Base-by-base conservation (phyloP, 37 sponge, comb jelly and placozoan genomes). In the Chondrilla cf. caribensis region DNA sequence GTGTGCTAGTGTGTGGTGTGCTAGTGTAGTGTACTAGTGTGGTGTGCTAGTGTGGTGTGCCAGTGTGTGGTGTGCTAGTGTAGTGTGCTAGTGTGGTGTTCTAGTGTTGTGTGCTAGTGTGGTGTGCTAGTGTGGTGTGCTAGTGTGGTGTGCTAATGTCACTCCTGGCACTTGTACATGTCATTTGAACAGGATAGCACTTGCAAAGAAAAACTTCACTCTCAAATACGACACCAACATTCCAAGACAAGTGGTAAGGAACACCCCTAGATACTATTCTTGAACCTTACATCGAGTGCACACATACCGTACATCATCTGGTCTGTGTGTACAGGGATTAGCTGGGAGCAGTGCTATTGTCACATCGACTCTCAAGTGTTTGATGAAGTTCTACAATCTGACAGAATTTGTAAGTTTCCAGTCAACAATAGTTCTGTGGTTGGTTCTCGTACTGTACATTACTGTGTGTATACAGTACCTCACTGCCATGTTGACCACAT, bases 321-420 rank as follows among this genome's bases (percentile, higher is more conserved):
- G n/a, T n/a, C n/a, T n/a, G n/a, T n/a, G n/a, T 47, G 51, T 11
- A 11, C 39, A 94, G 95, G 95, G 95, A 22, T 72, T 94, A 58
- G 95, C 95, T 57, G 95, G 95, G 1, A 94, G 95, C 85, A 94
- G 95, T 89, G 95, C 95, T 37, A 94, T 94, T 58, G 90, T 94
- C 17, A 89, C 87, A 5, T 85, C 95, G n/a, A 86, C 92, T 14
- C 70, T 94, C 29, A 86, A 86, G 37, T 94, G 95, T 41, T 75
- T 94, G n/a, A 91, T 94, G 87, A 88, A 84, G 59, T 94, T 89
- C 82, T 94, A 82, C 70, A 77, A 84, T 40, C 77, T 94, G 58
- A 68, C 91, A 31, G 92, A 88, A n/a, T n/a, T 17, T 8, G 95
- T 91, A n/a, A 81, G 89, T 60, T 18, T n/a, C 4, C 29, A 55